Evolutionary conservation across 2,888 invertebrate genomes (phyloP), one percentile per base, ranked within the genome.

Genomic region (Candidula unifasciata): DNA sequence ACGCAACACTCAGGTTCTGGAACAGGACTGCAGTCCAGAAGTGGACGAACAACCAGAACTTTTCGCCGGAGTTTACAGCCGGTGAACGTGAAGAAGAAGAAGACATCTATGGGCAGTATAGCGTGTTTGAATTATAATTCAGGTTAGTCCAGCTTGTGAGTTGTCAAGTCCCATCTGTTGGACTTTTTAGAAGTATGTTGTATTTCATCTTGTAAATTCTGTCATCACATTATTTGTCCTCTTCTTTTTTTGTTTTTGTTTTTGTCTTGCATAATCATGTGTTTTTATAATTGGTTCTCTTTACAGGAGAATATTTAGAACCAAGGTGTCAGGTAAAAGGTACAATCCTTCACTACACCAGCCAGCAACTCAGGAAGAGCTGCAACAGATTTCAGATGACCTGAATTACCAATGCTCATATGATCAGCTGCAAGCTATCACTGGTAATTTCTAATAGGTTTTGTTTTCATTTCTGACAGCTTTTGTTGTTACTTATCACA

Each of bases 361-460:
- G 18, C 66, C 79, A 35, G 44, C 80, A 30, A 73, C 79, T 24
- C 24, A n/a, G 13, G 24, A 73, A 24, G 80, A 82, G n/a, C 13
- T 82, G 37, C 54, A 82, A 60, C 8, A 27, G 13, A 68, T 77
- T 21, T 66, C 82, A 6, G 68, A 77, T 77, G 76, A 77, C 68
- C 77, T 82, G 6, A 76, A 77, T 21, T 82, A 52, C 37, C 52
- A 68, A 1, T 77, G 82, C 54, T 68, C 82, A 1, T 35, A 54
- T 13, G 71, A 76, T 5, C 77, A 73, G 37, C 6, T 82, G 30
- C n/a, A 66, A 16, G 82, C 77, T 2, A 21, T 77, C 5, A 77
- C 64, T 54, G 69, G 82, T 82, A 44, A 44, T 44, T 44, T 44
- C 44, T 44, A 6, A 44, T 44, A 44, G 2, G n/a, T n/a, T n/a